Conservation (phyloP, 2,888 invertebrate species). For the Drosophila longiperda region DNA sequence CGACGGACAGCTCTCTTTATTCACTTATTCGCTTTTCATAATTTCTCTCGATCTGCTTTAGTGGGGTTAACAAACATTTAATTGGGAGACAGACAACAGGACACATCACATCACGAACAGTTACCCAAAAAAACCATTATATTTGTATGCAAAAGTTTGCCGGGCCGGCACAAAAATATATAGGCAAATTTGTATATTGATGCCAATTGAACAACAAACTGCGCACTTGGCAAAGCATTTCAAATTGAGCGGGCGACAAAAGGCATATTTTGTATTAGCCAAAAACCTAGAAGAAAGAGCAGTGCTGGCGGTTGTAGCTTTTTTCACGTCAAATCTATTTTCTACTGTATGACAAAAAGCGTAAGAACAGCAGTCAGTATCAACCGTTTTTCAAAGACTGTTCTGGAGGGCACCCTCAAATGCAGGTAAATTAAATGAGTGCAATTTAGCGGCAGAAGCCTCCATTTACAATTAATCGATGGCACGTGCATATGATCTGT, state of each 20-base stretch:
- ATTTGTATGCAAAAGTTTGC: constrained; percentile 15
- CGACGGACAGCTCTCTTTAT: constrained; percentile 99
- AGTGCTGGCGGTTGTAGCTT: neutral
- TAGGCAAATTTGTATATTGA: constrained; percentile 33
- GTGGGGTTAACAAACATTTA: constrained; percentile 41
- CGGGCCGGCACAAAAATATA: constrained; percentile 33
- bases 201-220: constrained; percentile 64
- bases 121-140: constrained; percentile 3
- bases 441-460: constrained; percentile 19
- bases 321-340: neutral
- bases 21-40: constrained; percentile 86
- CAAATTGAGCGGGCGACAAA: constrained; percentile 45
- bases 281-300: neutral
- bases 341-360: neutral
- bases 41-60: constrained; percentile 20
- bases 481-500: constrained; percentile 44
- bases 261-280: neutral
- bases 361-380: neutral
- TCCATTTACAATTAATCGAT: constrained; percentile 41
- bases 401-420: neutral
- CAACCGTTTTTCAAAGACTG: neutral
- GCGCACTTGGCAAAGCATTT: constrained; percentile 77
- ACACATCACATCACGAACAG: constrained; percentile 20
- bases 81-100: constrained; percentile 18
- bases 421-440: constrained; percentile 28